Conservation (phyloP, 2,888 invertebrate genomes). For the Parthenolecanium corni region DNA sequence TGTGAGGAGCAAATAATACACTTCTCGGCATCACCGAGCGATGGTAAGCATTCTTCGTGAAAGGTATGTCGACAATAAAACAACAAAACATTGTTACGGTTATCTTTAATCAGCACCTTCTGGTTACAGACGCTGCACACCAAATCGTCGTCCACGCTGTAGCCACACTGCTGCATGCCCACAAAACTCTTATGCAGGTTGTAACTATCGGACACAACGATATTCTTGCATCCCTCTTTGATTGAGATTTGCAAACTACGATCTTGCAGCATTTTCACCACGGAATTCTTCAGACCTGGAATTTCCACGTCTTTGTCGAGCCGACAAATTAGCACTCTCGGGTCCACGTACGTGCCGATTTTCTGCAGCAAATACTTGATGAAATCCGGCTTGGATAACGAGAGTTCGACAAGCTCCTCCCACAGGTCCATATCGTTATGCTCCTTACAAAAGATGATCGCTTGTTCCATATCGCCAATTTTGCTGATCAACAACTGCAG, state of each 20-base stretch:
- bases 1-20: conserved; percentile 29
- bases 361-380: conserved; percentile 58
- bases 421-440: conserved; percentile 89
- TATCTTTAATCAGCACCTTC: conserved; percentile 21
- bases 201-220: conserved; percentile 82
- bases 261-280: conserved; percentile 91
- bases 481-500: conserved; percentile 74
- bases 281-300: conserved; percentile 74
- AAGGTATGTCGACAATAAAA: conserved; percentile 85
- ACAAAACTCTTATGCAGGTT: conserved; percentile 72
- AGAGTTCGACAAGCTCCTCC: conserved; percentile 77
- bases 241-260: conserved; percentile 78
- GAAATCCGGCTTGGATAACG: conserved; percentile 72
- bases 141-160: conserved; percentile 48
- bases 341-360: conserved; percentile 78
- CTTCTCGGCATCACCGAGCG: conserved; percentile 35
- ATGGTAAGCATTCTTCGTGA: conserved; percentile 70
- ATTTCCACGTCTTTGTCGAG: conserved; percentile 77
- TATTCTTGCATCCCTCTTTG: conserved; percentile 79
- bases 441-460: conserved; percentile 92
- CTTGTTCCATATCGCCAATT: conserved; percentile 79
- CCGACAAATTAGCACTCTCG: conserved; percentile 69
- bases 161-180: conserved; percentile 62
- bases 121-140: conserved; percentile 29
- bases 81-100: conserved; percentile 47